Evolutionary conservation across 2,113 vertebrate genomes (phyloP), one percentile per base, ranked within the genome.

Genomic region (Scortum barcoo): DNA sequence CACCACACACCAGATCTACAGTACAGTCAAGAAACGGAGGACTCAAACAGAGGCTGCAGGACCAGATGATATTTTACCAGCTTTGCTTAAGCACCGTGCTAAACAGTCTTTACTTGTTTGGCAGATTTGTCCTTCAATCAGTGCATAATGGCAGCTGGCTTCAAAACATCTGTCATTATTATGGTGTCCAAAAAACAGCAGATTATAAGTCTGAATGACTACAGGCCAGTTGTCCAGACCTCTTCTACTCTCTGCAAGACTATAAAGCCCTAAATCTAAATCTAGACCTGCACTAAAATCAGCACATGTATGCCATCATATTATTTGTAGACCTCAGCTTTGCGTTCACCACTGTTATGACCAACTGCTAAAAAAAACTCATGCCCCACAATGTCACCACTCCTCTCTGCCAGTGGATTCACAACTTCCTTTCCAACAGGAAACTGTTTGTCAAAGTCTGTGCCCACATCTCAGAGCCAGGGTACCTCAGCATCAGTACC

Each of bases 361-460:
- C n/a, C n/a, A n/a, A 13, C 33, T 36, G 33, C 33, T 36, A 36
- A 36, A 36, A 36, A 36, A 36, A 36, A 36, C 33, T 36, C 33
- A 50, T 50, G 7, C 36, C 16, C 42, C 42, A 24, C 42, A 50
- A 5, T 48, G 60, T 19, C 48, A 40, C 16, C 28, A 51, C 30
- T 26, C 3, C 20, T 51, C 22, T 13, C 60, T 53, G 30, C n/a
- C 44, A 75, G 12, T 3, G 2, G 72, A 75, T 12, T 51, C 30
- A 74, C n/a, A 24, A 50, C 28, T 62, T 51, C n/a, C 58, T 53
- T 62, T 62, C 28, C 28, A 51, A 51, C 58, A 53, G 58, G 30
- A 40, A 63, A 63, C 48, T 30, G 33, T 75, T 63, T 22, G 22
- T 46, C 17, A 50, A 50, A 20, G 30, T 28, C 7, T 3, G n/a